These are phyloP conservation scores for Halictus ligatus DNA, from an alignment of 2,888 invertebrate species.

Conservation along the genomic window DNA sequence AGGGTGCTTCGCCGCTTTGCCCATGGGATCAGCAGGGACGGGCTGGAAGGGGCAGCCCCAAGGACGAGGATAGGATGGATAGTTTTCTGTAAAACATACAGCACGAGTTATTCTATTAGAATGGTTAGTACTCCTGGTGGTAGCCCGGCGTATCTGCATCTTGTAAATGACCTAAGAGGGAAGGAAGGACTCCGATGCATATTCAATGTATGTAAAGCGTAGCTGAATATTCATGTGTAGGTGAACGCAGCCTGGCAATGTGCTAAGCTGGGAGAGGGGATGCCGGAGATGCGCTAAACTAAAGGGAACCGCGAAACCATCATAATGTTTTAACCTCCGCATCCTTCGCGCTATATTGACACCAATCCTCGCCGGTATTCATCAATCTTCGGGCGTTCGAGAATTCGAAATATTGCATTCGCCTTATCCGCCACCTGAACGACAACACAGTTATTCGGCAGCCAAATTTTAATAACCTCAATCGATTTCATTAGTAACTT, in stretches of 20 bases:
- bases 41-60: not conserved
- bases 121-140: slow-evolving; percentile 71
- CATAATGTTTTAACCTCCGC: slow-evolving; percentile 56
- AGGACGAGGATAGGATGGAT: slow-evolving; percentile 54
- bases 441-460: not conserved
- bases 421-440: not conserved
- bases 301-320: slow-evolving; percentile 60
- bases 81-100: slow-evolving; percentile 74
- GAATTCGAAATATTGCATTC: not conserved
- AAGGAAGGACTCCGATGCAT: slow-evolving; percentile 82
- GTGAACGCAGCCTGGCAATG: slow-evolving; percentile 80
- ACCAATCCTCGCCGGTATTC: slow-evolving; percentile 36
- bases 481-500: no score
- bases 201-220: slow-evolving; percentile 83
- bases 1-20: slow-evolving; percentile 10
- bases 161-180: slow-evolving; percentile 84
- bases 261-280: slow-evolving; percentile 75
- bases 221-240: slow-evolving; percentile 83
- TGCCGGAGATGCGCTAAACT: slow-evolving; percentile 35
- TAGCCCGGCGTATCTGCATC: slow-evolving; percentile 81
- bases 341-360: slow-evolving; percentile 14
- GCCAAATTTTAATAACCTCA: not conserved
- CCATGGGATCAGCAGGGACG: slow-evolving; percentile 24
- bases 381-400: slow-evolving; percentile 9
- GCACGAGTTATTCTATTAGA: slow-evolving; percentile 78